phyloP scores from a whole-genome alignment of 2,113 vertebrate genomes.

The Platichthys flesus region DNA sequence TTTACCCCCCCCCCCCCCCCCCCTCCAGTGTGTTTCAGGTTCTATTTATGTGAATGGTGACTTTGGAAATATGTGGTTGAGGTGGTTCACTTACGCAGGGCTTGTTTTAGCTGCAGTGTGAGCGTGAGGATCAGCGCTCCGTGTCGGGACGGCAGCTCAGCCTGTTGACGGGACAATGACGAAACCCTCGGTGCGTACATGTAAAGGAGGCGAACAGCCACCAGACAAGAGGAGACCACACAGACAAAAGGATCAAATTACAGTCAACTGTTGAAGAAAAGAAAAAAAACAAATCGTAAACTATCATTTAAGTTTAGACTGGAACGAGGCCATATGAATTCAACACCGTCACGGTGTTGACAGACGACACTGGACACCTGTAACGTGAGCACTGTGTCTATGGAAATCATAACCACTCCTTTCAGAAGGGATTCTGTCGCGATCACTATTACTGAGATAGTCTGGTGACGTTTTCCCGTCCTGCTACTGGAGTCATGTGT shows the following conservation, averaged over 20 bases:
- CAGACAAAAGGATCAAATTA: no score
- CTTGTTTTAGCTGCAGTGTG: constrained; percentile 32
- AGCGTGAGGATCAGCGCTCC: not conserved
- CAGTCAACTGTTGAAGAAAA: no score
- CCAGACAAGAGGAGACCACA: not conserved
- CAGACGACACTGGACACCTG: constrained; percentile 3
- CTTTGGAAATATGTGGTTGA: constrained; percentile 43
- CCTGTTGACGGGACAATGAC: not conserved
- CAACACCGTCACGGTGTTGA: not conserved
- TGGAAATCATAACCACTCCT: not conserved
- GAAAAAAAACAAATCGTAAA: no score
- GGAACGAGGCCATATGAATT: not conserved
- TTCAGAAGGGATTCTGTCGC: not conserved
- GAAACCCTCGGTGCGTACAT: constrained; percentile 6
- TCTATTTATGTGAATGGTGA: constrained; percentile 55
- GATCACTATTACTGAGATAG: not conserved
- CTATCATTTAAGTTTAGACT: not conserved
- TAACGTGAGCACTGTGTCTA: not conserved
- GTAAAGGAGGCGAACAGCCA: not conserved
- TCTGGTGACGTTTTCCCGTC: not conserved
- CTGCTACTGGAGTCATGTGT: not conserved
- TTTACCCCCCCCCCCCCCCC: no score
- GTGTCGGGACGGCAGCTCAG: not conserved
- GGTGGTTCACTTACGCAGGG: constrained; percentile 1
- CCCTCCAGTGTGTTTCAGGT: constrained; percentile 12